Evolutionary conservation across 2,888 invertebrate species (phyloP), one percentile per base, ranked within the genome.

Genomic region (Scaeva pyrastri): DNA sequence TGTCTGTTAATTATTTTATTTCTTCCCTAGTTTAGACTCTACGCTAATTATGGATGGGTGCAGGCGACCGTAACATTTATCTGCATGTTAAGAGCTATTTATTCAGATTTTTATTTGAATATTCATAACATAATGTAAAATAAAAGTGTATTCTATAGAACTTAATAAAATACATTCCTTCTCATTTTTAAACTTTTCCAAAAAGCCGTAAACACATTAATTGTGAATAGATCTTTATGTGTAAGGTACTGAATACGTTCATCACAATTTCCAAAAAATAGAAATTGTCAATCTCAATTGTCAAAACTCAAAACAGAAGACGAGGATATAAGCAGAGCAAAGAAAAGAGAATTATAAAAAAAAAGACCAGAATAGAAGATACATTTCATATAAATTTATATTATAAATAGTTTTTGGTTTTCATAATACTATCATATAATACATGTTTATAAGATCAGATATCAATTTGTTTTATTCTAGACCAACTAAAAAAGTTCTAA

Each of bases 241-340:
- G n/a, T n/a, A n/a, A n/a, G 2, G 0, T 45, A 10, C 50, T 50
- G 50, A 50, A 50, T 21, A 6, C 5, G 5, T 21, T 50, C 50
- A 19, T 50, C 19, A 11, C 19, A 11, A 16, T 19, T 48, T 16
- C 19, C 48, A 48, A 48, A 16, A 48, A 48, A 45, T 16, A 14
- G 1, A 0, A 45, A 45, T 16, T 2, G 8, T 31, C 16, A 48
- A 3, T 19, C 19, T 5, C 5, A 58, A 2, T 16, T 64, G 74
- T 74, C 74, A 74, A 64, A 74, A 66, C 62, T 71, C 43, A 72
- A 50, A 64, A 41, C 12, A 58, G 55, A 66, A 81, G 55, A 71
- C 26, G 39, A 41, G 10, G 21, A 74, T 48, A 83, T 52, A 60
- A 70, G n/a, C n/a, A n/a, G n/a, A 64, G 64, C 48, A 58, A 64